Percentiles rank a stretch among this genome's conserved stretches.
Conservation (phyloP, 2,797 vertebrate species). For the Calcarius lapponicus region DNA sequence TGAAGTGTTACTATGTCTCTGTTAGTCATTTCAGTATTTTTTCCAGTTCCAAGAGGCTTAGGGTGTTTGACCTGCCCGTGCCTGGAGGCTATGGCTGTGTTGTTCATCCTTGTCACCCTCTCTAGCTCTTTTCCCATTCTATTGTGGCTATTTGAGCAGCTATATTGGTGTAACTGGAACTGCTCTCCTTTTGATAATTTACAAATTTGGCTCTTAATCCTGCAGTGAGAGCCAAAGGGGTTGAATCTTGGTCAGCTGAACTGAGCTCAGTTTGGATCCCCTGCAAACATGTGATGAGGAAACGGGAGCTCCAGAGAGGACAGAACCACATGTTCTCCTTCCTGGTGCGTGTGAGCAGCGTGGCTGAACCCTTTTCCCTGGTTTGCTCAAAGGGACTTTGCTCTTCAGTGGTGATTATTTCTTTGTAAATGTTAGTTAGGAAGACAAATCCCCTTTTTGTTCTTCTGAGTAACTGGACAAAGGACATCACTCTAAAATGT, state of each 20-base stretch:
- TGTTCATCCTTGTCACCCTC: not conserved
- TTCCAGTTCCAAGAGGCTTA: not conserved
- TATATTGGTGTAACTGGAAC: not conserved
- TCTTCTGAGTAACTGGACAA: not conserved
- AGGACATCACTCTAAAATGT: not conserved
- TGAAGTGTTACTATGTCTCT: not conserved
- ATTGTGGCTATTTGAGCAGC: not conserved
- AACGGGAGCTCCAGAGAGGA: not conserved
- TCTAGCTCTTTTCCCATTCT: not conserved
- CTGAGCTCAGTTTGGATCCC: rapidly evolving
- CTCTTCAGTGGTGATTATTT: not conserved
- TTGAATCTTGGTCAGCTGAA: not conserved
- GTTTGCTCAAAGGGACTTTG: not conserved
- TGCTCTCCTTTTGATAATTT: not conserved
- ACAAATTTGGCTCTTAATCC: not conserved
- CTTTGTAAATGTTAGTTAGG: not conserved
- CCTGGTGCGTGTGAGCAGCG: not conserved
- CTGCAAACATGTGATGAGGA: not conserved
- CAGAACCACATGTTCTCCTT: not conserved
- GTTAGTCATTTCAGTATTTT: not conserved
- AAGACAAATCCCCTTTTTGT: not conserved
- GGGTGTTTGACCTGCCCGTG: not conserved
- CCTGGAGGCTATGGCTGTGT: not conserved
- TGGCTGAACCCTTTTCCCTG: not conserved
- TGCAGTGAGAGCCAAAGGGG: not conserved